These are phyloP conservation scores for Euclidia mi DNA, from an alignment of 2,888 invertebrate genomes.

Conservation along the genomic window DNA sequence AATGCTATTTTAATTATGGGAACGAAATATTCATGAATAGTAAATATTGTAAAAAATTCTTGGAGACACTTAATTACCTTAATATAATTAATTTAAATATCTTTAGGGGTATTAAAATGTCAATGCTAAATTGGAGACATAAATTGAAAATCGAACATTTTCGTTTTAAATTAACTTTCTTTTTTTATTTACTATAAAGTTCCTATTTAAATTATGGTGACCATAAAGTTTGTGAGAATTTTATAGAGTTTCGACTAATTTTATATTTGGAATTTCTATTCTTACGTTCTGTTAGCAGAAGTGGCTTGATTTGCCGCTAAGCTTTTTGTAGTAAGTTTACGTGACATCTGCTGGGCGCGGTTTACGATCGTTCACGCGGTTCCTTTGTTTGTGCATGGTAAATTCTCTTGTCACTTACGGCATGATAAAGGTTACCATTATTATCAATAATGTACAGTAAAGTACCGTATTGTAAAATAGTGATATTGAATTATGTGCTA, in stretches of 20 bases:
- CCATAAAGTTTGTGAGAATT: slow-evolving; percentile 27
- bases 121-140: slow-evolving; percentile 21
- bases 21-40: slow-evolving; percentile 45
- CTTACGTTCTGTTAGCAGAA: not conserved
- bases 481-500: too few species aligned
- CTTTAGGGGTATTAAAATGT: slow-evolving; percentile 5
- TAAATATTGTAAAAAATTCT: slow-evolving; percentile 28
- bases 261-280: not conserved
- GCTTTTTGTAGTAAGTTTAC: too few species aligned
- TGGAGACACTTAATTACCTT: slow-evolving; percentile 5
- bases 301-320: too few species aligned
- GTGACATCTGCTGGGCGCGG: slow-evolving; percentile 26
- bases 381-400: slow-evolving; percentile 36
- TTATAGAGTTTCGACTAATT: slow-evolving; percentile 13
- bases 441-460: too few species aligned
- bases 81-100: slow-evolving; percentile 11
- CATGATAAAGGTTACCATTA: not conserved
- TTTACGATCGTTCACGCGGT: slow-evolving; percentile 17
- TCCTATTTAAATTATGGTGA: slow-evolving; percentile 10
- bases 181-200: slow-evolving; percentile 32
- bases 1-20: slow-evolving; percentile 15
- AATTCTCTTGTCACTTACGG: not conserved
- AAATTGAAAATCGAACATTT: slow-evolving; percentile 18
- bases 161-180: slow-evolving; percentile 25
- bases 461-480: too few species aligned